These are phyloP conservation scores for Chloebia gouldiae DNA, from an alignment of 2,113 vertebrate species.

Conservation along the genomic window DNA sequence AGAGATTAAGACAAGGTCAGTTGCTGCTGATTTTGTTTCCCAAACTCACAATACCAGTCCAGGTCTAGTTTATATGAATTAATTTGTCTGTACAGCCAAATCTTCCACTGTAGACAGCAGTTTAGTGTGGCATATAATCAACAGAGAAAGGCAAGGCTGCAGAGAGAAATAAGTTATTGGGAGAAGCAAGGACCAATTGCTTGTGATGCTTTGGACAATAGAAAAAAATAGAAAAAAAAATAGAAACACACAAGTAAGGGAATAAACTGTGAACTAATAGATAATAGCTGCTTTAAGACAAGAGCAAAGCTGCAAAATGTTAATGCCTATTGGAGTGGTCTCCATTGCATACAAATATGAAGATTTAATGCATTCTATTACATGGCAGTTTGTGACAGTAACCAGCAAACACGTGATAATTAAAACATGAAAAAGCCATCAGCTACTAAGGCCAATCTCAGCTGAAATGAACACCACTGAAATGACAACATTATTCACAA, in stretches of 20 bases:
- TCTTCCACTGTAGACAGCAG: background rate
- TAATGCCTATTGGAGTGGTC: background rate
- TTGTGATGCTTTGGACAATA: background rate
- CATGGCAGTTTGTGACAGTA: background rate
- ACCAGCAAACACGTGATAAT: background rate
- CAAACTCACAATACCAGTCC: background rate
- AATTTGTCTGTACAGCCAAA: background rate
- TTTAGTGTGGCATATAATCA: background rate
- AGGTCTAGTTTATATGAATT: background rate
- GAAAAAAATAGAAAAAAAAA: background rate
- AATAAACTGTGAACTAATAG: background rate
- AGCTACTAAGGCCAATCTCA: background rate
- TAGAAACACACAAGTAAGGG: background rate
- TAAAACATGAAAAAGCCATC: background rate
- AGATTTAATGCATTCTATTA: background rate
- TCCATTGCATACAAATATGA: background rate
- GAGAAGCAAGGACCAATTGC: background rate
- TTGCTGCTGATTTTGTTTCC: background rate
- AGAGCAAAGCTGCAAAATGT: background rate
- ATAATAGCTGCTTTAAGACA: background rate
- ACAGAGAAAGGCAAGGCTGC: background rate
- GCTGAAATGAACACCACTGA: background rate
- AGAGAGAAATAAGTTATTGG: background rate
- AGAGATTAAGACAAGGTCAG: background rate
- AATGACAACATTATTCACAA: background rate